These are phyloP conservation scores for Panthera tigris DNA, from an alignment of 2,113 vertebrate genomes.

Conservation along the genomic window DNA sequence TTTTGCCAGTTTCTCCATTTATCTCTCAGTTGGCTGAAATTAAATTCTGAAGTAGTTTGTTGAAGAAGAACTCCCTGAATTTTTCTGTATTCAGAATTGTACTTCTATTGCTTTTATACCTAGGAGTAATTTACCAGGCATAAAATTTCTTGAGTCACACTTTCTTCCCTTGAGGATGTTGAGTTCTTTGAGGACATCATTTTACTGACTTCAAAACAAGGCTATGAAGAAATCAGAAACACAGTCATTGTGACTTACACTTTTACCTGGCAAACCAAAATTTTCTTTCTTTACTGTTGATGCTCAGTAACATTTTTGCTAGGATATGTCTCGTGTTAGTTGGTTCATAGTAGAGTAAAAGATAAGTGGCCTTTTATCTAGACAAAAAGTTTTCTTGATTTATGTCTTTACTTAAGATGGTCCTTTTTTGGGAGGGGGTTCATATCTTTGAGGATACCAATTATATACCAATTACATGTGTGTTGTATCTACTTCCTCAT, in stretches of 20 bases:
- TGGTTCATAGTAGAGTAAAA: background rate
- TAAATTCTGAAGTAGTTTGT: background rate
- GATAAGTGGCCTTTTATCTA: background rate
- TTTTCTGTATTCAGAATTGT: background rate
- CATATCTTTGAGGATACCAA: background rate
- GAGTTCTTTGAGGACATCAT: background rate
- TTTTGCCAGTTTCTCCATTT: background rate
- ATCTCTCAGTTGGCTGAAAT: background rate
- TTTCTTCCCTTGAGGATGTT: conserved; percentile 9
- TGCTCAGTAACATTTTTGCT: conserved; percentile 2
- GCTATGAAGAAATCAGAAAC: background rate
- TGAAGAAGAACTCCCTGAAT: background rate
- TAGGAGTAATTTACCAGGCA: background rate
- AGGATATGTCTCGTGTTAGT: background rate
- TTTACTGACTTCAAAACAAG: background rate
- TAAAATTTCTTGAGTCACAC: background rate
- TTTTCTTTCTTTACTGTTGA: conserved; percentile 4
- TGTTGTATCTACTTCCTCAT: background rate
- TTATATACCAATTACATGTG: background rate
- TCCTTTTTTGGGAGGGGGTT: background rate
- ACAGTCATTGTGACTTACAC: background rate
- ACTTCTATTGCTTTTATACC: conserved; percentile 1
- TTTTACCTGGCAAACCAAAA: background rate
- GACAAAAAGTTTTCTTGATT: conserved; percentile 34
- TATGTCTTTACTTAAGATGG: background rate